Evolutionary conservation across 2,888 invertebrate genomes (phyloP), one percentile per base, ranked within the genome.

Genomic region (Melitaea athalia): DNA sequence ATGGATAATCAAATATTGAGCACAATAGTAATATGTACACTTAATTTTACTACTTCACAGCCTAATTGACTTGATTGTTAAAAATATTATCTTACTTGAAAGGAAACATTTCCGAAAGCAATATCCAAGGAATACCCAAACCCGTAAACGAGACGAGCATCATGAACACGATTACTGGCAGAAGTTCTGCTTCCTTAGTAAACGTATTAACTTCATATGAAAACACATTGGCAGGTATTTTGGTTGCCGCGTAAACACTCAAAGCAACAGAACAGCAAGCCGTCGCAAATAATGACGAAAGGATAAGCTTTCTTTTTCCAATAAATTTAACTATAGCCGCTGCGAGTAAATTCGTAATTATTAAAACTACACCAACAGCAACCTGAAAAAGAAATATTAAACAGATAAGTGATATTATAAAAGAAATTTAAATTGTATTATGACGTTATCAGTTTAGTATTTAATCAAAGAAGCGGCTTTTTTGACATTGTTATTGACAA

Each of bases 61-160:
- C 45, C 3, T 24, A 47, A 11, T 47, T 49, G 6, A n/a, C 1
- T 14, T 4, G 0, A 6, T 6, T n/a, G 0, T n/a, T 50, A 64
- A 33, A 59, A 49, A 7, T 15, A 59, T 38, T 11, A 75, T 82
- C 47, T 33, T 80, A 94, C 94, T 93, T 93, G 73, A 94, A 92
- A 0, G 94, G 94, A 74, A 94, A 94, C 0, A 94, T 91, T 80
- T 94, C 94, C 31, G 94, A 93, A 12, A 94, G 74, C 69, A 94
- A 76, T 68, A 93, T 88, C 94, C 94, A 94, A 0, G 94, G 94
- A 72, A 94, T 90, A 0, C 91, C 92, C 52, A 91, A 77, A 24
- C 85, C 83, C 15, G 81, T 85, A 68, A 88, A 89, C 59, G 89
- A 89, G 0, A 86, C 85, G 0, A 91, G 77, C 73, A 89, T 73